Evolutionary conservation across 2,797 vertebrate species (phyloP), one percentile per base, ranked within the genome.

Genomic region (Crocodylus rhombifer): DNA sequence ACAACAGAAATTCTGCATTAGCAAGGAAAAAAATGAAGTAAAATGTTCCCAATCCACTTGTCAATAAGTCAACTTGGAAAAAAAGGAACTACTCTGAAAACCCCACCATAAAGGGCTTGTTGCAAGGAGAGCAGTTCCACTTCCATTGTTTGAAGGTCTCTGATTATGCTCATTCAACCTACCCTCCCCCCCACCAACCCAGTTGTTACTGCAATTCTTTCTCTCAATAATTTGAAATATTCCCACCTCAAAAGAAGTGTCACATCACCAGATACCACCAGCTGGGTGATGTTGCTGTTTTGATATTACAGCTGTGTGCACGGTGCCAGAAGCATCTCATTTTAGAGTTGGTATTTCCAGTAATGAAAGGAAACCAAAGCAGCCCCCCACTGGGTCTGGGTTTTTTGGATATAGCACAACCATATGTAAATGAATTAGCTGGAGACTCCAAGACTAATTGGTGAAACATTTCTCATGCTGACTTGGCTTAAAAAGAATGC

Each of bases 391-490:
- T 88, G 89, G 83, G 84, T 96, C 95, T 95, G 93, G 75, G 33
- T 80, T 96, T 82, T 94, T 93, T 88, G 84, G 90, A 76, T 93
- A 79, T 89, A 93, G 88, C 95, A 95, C 94, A 96, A 84, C 89
- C 92, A 93, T 23, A 2, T 94, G 92, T 96, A 96, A 97, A 88
- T 94, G 79, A 97, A 95, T 95, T 96, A 97, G 93, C 81, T 65
- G 73, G 93, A 96, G 94, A 96, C 2, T 90, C 95, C 95, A 96
- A 94, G 94, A 94, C 77, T 87, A 94, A 96, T 97, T 96, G 86
- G 92, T 95, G 94, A 96, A 95, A 95, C 89, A 63, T 96, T 95
- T 96, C 94, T 95, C 94, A 86, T 91, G 93, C 94, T 92, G 91
- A 95, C 90, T 95, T 94, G 89, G 92, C 89, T 95, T 94, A 94